Percentiles rank a stretch among this genome's conserved stretches.
These are phyloP conservation scores for Colinus virginianus DNA, from an alignment of 2,113 vertebrate species.

Conservation along the genomic window DNA sequence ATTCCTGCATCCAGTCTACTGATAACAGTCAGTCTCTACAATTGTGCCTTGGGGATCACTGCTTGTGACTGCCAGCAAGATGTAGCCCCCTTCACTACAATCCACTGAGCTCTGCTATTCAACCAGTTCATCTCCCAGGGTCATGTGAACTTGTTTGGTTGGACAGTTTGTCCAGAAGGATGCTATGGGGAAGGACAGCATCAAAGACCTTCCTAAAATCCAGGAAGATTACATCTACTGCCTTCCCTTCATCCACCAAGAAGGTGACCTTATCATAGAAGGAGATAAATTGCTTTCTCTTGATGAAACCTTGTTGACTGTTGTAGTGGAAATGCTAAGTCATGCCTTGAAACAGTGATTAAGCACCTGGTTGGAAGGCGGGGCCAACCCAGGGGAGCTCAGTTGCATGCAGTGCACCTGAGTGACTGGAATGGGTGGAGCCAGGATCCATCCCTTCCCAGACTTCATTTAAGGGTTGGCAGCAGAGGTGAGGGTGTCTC, in stretches of 20 bases:
- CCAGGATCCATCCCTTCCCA: too few species aligned
- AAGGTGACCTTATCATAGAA: neutral
- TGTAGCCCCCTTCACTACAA: neutral
- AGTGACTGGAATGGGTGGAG: too few species aligned
- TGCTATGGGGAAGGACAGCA: neutral
- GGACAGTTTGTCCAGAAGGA: neutral
- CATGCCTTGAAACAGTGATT: too few species aligned
- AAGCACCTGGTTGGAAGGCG: too few species aligned
- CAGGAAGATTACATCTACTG: neutral
- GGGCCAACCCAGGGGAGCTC: too few species aligned
- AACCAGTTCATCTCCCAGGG: neutral
- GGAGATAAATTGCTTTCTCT: neutral
- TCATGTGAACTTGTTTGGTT: neutral
- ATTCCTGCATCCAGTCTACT: neutral
- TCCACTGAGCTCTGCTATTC: neutral
- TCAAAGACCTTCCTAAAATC: neutral
- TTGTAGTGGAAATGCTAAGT: too few species aligned
- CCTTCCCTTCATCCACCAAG: neutral
- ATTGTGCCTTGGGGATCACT: neutral
- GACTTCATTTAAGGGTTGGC: too few species aligned
- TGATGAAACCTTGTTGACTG: neutral
- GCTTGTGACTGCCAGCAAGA: neutral
- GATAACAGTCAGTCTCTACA: neutral
- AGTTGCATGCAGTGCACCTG: too few species aligned
- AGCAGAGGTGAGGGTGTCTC: too few species aligned